phyloP scores from a whole-genome alignment of 2,888 invertebrate genomes.

The Diabrotica balteata region DNA sequence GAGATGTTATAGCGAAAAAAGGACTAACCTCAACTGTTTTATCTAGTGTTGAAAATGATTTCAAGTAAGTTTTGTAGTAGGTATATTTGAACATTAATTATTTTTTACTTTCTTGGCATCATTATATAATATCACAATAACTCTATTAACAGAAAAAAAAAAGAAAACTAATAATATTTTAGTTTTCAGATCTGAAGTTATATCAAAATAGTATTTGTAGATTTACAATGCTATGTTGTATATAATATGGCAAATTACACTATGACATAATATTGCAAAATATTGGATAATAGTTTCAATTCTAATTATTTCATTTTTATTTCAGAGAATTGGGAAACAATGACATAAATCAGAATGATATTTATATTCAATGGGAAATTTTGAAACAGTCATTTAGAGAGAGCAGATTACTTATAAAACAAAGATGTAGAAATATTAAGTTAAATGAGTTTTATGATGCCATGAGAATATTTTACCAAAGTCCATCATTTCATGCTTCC shows the following conservation, averaged over 20 bases:
- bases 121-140: too few relatives aligned
- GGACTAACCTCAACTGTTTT: conserved; percentile 23
- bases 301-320: conserved; percentile 9
- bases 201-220: too few relatives aligned
- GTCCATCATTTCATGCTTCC: conserved; percentile 14
- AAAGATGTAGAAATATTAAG: conserved; percentile 14
- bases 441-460: conserved; percentile 31
- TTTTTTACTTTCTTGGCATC: too few relatives aligned
- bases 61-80: background rate
- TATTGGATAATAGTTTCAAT: background rate
- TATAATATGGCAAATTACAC: too few relatives aligned
- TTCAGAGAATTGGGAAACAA: conserved; percentile 29
- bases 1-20: conserved; percentile 21
- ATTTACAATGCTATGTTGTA: too few relatives aligned
- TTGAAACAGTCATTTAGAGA: conserved; percentile 31
- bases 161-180: too few relatives aligned
- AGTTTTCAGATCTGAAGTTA: too few relatives aligned
- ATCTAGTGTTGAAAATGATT: conserved; percentile 13
- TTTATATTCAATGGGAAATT: conserved; percentile 31
- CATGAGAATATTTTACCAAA: conserved; percentile 30
- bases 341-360: conserved; percentile 33
- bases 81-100: too few relatives aligned
- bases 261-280: too few relatives aligned
- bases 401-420: conserved; percentile 22
- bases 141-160: too few relatives aligned